Conservation (phyloP, 1,140 invertebrate genomes). For the Liolophura sinensis region DNA sequence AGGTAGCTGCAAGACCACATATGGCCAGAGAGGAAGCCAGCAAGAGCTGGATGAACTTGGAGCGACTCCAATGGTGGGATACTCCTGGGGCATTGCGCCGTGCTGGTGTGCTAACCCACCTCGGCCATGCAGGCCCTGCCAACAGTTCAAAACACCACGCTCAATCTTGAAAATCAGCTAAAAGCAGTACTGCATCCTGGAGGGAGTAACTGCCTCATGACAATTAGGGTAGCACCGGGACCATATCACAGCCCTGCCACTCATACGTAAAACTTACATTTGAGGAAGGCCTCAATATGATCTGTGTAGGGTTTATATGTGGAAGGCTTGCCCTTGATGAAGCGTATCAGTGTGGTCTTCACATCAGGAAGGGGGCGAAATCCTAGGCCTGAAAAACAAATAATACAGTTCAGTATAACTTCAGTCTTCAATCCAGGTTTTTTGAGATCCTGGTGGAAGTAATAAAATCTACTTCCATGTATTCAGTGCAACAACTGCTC, state of each 20-base stretch:
- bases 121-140: no score
- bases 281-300: slow-evolving; percentile 42
- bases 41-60: no score
- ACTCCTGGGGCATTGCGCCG: no score
- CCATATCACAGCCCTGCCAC: background rate
- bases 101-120: no score
- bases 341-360: slow-evolving; percentile 93
- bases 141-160: no score
- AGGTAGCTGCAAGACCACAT: no score
- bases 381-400: slow-evolving; percentile 66
- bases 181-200: background rate
- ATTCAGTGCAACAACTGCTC: no score
- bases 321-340: slow-evolving; percentile 60
- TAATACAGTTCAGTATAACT: background rate
- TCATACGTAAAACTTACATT: slow-evolving; percentile 33
- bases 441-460: background rate
- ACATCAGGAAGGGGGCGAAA: slow-evolving; percentile 94
- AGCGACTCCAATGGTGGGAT: no score
- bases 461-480: no score
- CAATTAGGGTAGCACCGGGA: background rate
- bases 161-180: no score
- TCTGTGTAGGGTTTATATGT: slow-evolving; percentile 42
- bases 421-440: background rate
- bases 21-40: no score
- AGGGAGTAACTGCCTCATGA: background rate